phyloP scores from a whole-genome alignment of 2,888 invertebrate species.

The Cactoblastis cactorum region DNA sequence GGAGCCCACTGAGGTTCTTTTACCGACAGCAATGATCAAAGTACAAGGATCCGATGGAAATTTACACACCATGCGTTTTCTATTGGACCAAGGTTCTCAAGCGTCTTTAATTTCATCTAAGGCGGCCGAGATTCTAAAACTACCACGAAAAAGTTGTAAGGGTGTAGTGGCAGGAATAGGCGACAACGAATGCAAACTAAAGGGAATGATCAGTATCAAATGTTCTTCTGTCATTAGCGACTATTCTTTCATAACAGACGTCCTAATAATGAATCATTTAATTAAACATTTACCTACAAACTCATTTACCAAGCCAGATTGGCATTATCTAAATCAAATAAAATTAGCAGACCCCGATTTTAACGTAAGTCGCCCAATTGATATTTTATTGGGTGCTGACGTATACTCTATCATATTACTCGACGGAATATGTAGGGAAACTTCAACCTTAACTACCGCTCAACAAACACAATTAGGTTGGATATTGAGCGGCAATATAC shows the following conservation, averaged over 20 bases:
- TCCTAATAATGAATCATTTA: background rate
- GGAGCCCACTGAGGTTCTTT: too few relatives aligned
- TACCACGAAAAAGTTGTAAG: too few relatives aligned
- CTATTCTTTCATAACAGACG: background rate
- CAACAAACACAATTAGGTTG: background rate
- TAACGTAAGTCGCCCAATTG: background rate
- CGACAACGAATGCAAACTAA: background rate
- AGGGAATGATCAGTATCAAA: background rate
- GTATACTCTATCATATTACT: background rate
- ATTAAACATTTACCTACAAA: background rate
- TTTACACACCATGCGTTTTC: too few relatives aligned
- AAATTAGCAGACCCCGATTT: background rate
- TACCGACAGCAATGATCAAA: too few relatives aligned
- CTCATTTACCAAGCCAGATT: background rate
- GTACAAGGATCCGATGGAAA: too few relatives aligned
- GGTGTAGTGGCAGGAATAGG: too few relatives aligned
- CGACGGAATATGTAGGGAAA: background rate
- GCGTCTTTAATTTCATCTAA: too few relatives aligned
- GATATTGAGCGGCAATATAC: background rate
- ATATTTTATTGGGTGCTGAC: background rate
- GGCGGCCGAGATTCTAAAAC: too few relatives aligned
- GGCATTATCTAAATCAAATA: background rate
- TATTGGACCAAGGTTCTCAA: too few relatives aligned
- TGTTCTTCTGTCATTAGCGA: background rate
- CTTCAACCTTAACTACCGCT: background rate